These are phyloP conservation scores for Melangyna quadrimaculata DNA, from an alignment of 2,888 invertebrate species.

Conservation along the genomic window DNA sequence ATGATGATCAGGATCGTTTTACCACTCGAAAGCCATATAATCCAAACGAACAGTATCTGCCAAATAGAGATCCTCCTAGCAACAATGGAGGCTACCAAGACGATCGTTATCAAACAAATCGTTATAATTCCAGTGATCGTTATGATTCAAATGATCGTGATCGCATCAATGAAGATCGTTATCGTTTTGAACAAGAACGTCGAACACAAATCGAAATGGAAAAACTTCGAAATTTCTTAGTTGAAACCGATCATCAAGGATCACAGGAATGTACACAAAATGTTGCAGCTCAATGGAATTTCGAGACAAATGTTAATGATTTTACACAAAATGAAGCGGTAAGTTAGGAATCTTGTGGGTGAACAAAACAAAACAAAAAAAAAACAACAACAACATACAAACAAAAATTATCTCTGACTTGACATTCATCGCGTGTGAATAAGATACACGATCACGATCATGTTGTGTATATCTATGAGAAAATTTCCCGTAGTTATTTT, in stretches of 20 bases:
- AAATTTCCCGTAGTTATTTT: conserved; percentile 53
- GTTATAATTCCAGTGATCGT: conserved; percentile 74
- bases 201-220: conserved; percentile 79
- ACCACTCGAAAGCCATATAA: conserved; percentile 68
- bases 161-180: conserved; percentile 80
- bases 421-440: conserved; percentile 68
- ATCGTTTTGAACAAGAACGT: conserved; percentile 81
- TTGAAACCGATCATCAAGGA: conserved; percentile 88
- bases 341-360: conserved; percentile 81
- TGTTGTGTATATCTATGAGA: conserved; percentile 42
- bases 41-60: conserved; percentile 66
- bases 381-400: not conserved
- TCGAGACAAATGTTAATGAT: conserved; percentile 93
- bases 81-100: conserved; percentile 62
- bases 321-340: conserved; percentile 91
- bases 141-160: conserved; percentile 77
- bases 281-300: conserved; percentile 94
- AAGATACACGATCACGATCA: conserved; percentile 32
- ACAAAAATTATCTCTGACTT: conserved; percentile 22
- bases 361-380: too few species aligned
- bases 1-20: conserved; percentile 60
- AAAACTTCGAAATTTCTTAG: conserved; percentile 82
- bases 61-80: conserved; percentile 44
- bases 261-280: conserved; percentile 91
- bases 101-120: conserved; percentile 23